A percentile compares a stretch with the other conserved stretches of the same genome.
phyloP scores from a whole-genome alignment of 2,888 invertebrate species.

The Conistra vaccinii region DNA sequence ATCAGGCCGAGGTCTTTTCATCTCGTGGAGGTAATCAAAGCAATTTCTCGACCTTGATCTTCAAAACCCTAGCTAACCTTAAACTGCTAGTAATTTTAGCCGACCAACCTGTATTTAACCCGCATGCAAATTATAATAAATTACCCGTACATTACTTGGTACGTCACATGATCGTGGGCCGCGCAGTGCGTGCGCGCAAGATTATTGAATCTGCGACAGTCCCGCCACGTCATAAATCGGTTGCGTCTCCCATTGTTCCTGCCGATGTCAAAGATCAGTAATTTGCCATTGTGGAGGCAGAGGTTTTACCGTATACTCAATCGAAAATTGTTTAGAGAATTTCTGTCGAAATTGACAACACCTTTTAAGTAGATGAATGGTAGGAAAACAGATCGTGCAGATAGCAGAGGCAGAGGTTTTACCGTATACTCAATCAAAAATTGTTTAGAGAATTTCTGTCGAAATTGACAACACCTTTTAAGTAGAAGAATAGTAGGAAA shows the following conservation, averaged over 20 bases:
- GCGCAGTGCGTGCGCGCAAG: conserved; percentile 76
- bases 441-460: conserved; percentile 27
- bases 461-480: conserved; percentile 30
- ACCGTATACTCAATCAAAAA: conserved; percentile 47
- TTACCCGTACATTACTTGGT: conserved; percentile 68
- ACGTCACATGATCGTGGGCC: conserved; percentile 73
- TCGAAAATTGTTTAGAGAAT: conserved; percentile 39
- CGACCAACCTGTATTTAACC: conserved; percentile 69
- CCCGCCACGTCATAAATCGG: conserved; percentile 81
- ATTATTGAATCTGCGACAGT: conserved; percentile 80
- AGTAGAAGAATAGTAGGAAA: conserved; percentile 28
- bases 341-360: conserved; percentile 17
- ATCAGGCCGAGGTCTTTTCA: conserved; percentile 42
- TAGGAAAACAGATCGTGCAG: conserved; percentile 43
- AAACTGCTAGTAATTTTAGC: conserved; percentile 60
- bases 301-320: conserved; percentile 61
- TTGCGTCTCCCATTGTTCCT: conserved; percentile 86
- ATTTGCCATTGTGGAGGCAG: conserved; percentile 86
- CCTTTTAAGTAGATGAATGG: conserved; percentile 22
- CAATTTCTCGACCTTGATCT: conserved; percentile 59
- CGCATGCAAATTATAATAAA: conserved; percentile 74
- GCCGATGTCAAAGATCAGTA: conserved; percentile 89
- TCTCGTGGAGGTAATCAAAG: conserved; percentile 43
- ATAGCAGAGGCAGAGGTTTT: conserved; percentile 69
- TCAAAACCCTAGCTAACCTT: conserved; percentile 60